A percentile compares a stretch with the other conserved stretches of the same genome.
These are phyloP conservation scores for Hemicordylus capensis DNA, from an alignment of 2,113 vertebrate species.

Conservation along the genomic window DNA sequence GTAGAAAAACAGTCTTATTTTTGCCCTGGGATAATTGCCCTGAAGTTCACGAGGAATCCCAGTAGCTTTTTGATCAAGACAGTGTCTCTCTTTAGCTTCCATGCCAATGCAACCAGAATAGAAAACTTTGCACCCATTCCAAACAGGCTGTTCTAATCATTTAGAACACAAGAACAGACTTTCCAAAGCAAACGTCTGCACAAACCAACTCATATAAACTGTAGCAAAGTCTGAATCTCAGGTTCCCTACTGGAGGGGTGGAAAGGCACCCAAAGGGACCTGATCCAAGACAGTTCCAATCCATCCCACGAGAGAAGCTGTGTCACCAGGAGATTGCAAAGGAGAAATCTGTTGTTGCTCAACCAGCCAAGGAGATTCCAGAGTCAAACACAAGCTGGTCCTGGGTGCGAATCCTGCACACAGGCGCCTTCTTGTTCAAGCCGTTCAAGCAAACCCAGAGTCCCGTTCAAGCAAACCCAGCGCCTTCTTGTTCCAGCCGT, in stretches of 20 bases:
- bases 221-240: too few relatives aligned
- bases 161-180: background rate
- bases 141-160: background rate
- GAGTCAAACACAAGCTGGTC: background rate
- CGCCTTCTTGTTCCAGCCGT: fast-evolving
- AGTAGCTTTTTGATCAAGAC: background rate
- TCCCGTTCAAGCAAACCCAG: fast-evolving
- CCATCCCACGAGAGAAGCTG: background rate
- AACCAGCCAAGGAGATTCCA: background rate
- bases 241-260: too few relatives aligned
- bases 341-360: background rate
- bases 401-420: background rate
- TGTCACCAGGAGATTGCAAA: background rate
- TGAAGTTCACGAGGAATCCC: background rate
- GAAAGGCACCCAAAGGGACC: fast-evolving
- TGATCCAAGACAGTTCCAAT: fast-evolving
- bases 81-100: background rate
- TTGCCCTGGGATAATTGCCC: background rate
- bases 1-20: background rate
- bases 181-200: background rate
- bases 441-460: background rate
- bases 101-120: background rate
- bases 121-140: background rate
- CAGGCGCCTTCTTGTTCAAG: fast-evolving
- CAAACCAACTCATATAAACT: background rate